phyloP scores from a whole-genome alignment of 2,113 vertebrate species.

The Chaetops frenatus region DNA sequence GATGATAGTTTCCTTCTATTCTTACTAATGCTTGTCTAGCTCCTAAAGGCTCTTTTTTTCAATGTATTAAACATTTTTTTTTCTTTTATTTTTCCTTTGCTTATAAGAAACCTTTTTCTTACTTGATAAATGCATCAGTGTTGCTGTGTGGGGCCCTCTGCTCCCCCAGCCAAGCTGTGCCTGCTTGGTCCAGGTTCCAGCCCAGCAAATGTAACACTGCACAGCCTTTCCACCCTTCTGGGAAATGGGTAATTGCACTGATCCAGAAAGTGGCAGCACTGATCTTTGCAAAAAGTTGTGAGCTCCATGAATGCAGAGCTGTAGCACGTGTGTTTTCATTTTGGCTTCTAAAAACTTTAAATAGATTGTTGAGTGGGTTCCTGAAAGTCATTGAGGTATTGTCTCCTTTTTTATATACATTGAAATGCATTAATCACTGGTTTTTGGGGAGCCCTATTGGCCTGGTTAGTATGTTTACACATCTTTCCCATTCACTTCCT shows the following conservation, averaged over 20 bases:
- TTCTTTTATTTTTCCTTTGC: background rate
- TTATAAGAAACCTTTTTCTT: background rate
- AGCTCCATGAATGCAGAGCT: background rate
- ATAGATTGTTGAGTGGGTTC: background rate
- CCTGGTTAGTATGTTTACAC: background rate
- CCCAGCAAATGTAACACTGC: background rate
- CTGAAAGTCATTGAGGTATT: background rate
- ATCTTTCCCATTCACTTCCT: background rate
- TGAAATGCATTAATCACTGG: background rate
- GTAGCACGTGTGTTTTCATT: background rate
- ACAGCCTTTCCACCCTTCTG: background rate
- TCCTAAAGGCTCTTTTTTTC: background rate
- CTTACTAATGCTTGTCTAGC: background rate
- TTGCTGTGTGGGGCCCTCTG: background rate
- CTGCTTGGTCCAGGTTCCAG: background rate
- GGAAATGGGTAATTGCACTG: background rate
- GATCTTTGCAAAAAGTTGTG: background rate
- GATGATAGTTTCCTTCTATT: background rate
- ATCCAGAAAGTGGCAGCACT: background rate
- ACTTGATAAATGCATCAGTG: accelerated
- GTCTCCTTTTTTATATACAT: background rate
- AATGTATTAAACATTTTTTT: background rate
- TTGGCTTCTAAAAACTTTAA: background rate
- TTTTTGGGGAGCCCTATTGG: background rate
- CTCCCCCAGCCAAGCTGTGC: background rate